These are phyloP conservation scores for Solenodon paradoxus DNA, from an alignment of 2,113 vertebrate species.

Conservation along the genomic window DNA sequence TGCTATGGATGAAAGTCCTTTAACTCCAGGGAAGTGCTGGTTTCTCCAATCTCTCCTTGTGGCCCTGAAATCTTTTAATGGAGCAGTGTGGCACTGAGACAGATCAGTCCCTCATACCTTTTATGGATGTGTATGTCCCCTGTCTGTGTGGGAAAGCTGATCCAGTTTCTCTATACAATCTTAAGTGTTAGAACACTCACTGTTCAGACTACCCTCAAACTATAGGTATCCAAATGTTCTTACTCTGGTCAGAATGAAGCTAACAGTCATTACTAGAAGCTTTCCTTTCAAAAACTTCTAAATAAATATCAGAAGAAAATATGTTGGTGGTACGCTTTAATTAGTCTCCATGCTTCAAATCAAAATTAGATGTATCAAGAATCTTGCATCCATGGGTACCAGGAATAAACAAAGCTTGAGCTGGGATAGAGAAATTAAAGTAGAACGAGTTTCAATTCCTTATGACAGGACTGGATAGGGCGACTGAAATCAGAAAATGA, in stretches of 20 bases:
- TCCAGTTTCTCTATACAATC: too few relatives aligned
- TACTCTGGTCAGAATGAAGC: neutral
- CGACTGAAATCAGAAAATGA: neutral
- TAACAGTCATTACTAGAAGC: neutral
- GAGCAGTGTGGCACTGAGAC: too few relatives aligned
- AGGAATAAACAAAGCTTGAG: neutral
- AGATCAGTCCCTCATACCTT: too few relatives aligned
- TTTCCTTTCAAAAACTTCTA: neutral
- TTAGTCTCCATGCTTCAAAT: neutral
- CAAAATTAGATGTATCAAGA: neutral
- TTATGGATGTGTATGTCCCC: too few relatives aligned
- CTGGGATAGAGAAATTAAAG: neutral
- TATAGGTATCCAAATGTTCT: neutral
- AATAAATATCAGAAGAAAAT: neutral
- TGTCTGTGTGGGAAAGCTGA: too few relatives aligned
- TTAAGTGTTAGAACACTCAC: too few relatives aligned
- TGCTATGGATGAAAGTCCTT: too few relatives aligned
- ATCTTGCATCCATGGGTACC: neutral
- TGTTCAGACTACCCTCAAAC: neutral
- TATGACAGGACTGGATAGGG: neutral
- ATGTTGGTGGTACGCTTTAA: neutral
- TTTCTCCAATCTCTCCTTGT: too few relatives aligned
- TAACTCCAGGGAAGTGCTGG: too few relatives aligned
- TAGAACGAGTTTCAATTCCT: neutral
- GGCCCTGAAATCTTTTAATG: too few relatives aligned